A percentile compares a stretch with the other conserved stretches of the same genome.
Conservation (phyloP, 2,888 invertebrate genomes). For the Diarsia mendica region DNA sequence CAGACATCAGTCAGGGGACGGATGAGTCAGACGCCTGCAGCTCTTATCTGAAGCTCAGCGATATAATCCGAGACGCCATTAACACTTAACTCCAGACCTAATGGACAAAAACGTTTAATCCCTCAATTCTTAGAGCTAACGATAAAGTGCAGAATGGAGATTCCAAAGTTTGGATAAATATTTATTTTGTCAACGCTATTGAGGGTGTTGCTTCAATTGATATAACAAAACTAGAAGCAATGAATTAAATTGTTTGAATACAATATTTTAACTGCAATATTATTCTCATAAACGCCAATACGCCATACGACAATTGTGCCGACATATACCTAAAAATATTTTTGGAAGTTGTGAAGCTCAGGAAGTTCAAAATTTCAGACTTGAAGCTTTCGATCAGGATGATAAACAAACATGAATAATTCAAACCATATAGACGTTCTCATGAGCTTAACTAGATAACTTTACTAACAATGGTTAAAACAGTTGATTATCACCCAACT, state of each 20-base stretch:
- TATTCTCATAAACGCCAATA: no score
- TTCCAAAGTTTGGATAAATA: conserved; percentile 66
- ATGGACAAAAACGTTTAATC: conserved; percentile 90
- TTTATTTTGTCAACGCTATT: conserved; percentile 46
- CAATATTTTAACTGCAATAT: no score
- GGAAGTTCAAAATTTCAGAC: background rate
- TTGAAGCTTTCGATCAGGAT: background rate
- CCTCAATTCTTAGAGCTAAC: conserved; percentile 78
- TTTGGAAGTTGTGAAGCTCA: background rate
- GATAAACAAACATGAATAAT: conserved; percentile 8
- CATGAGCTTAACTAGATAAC: conserved; percentile 42
- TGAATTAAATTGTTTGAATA: background rate
- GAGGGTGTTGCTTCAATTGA: background rate
- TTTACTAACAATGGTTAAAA: conserved; percentile 58
- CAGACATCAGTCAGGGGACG: conserved; percentile 81
- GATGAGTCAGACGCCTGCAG: conserved; percentile 80
- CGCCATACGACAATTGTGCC: no score
- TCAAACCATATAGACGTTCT: conserved; percentile 13
- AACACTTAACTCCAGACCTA: conserved; percentile 86
- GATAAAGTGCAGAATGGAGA: conserved; percentile 79
- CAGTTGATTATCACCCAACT: conserved; percentile 67
- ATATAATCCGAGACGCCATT: conserved; percentile 88
- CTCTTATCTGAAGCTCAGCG: conserved; percentile 79
- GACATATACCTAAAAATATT: background rate
- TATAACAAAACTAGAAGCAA: background rate